A percentile compares a stretch with the other conserved stretches of the same genome.
These are phyloP conservation scores for Heliconius nattereri DNA, from an alignment of 1,140 invertebrate genomes.

Conservation along the genomic window DNA sequence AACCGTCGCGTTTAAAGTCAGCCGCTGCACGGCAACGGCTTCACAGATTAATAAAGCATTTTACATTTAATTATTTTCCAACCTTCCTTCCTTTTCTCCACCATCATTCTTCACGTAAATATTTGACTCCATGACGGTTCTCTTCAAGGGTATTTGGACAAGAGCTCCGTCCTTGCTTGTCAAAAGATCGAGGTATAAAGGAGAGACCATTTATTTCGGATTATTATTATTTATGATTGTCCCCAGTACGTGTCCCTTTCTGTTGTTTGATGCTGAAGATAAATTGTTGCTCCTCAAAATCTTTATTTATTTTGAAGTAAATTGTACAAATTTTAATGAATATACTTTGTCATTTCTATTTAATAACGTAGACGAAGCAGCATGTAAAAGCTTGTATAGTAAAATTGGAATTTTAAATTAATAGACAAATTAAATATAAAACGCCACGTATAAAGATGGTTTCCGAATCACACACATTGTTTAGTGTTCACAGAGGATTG, in stretches of 20 bases:
- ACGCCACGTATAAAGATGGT: background rate
- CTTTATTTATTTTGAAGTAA: background rate
- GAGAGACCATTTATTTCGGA: slow-evolving; percentile 3
- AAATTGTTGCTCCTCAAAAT: background rate
- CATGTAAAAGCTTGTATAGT: no score
- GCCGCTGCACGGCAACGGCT: no score
- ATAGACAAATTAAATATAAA: background rate
- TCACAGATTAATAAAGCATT: background rate
- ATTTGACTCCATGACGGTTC: background rate
- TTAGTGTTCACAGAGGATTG: background rate
- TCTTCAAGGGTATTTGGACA: slow-evolving; percentile 5
- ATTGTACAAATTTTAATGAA: background rate
- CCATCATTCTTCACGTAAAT: background rate
- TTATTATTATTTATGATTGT: slow-evolving; percentile 22
- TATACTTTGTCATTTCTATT: no score
- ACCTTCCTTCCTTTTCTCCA: background rate
- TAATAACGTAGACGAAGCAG: no score
- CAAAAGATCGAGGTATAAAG: slow-evolving; percentile 16
- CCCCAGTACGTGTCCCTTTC: background rate
- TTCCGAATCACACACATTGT: background rate
- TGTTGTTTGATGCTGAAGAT: background rate
- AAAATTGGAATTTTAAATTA: background rate
- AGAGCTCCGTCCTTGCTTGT: background rate
- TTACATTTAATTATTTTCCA: background rate
- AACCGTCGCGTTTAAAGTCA: no score